phyloP scores from a whole-genome alignment of 2,888 invertebrate genomes.

The Calliphora vomitoria region DNA sequence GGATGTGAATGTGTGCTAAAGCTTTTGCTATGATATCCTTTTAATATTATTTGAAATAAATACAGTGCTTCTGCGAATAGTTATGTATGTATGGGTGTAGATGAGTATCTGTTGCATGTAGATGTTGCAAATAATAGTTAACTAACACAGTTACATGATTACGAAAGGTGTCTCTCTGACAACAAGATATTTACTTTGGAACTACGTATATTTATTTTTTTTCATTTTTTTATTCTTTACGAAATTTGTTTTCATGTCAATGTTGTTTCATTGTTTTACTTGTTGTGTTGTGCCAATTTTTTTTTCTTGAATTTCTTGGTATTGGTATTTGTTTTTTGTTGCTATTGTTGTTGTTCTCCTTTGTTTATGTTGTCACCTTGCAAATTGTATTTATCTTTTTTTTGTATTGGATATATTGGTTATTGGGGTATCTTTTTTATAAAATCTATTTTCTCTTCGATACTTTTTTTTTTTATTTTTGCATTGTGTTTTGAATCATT shows the following conservation, averaged over 20 bases:
- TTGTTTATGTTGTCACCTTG: slow-evolving; percentile 74
- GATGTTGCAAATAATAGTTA: slow-evolving; percentile 48
- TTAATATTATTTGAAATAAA: slow-evolving; percentile 73
- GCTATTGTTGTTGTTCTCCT: slow-evolving; percentile 60
- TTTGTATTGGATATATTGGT: slow-evolving; percentile 78
- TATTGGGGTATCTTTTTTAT: slow-evolving; percentile 78
- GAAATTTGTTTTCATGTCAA: slow-evolving; percentile 57
- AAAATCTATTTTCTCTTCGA: slow-evolving; percentile 74
- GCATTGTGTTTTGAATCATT: slow-evolving; percentile 71
- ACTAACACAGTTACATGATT: slow-evolving; percentile 52
- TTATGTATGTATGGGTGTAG: slow-evolving; percentile 25
- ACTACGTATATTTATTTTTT: slow-evolving; percentile 23
- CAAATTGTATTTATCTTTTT: slow-evolving; percentile 79
- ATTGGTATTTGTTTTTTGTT: slow-evolving; percentile 10
- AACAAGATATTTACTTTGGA: slow-evolving; percentile 35
- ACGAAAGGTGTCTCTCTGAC: slow-evolving; percentile 47
- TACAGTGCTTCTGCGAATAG: slow-evolving; percentile 33
- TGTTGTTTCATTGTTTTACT: slow-evolving; percentile 56
- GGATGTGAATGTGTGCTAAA: slow-evolving; percentile 27
- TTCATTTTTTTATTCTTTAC: background rate
- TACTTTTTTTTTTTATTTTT: background rate
- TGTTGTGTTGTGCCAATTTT: slow-evolving; percentile 44
- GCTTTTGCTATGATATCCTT: slow-evolving; percentile 59
- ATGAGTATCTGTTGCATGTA: slow-evolving; percentile 8
- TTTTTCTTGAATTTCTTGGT: background rate